Base-by-base conservation (phyloP, 2,113 vertebrate genomes). In the Siphamia tubifer region DNA sequence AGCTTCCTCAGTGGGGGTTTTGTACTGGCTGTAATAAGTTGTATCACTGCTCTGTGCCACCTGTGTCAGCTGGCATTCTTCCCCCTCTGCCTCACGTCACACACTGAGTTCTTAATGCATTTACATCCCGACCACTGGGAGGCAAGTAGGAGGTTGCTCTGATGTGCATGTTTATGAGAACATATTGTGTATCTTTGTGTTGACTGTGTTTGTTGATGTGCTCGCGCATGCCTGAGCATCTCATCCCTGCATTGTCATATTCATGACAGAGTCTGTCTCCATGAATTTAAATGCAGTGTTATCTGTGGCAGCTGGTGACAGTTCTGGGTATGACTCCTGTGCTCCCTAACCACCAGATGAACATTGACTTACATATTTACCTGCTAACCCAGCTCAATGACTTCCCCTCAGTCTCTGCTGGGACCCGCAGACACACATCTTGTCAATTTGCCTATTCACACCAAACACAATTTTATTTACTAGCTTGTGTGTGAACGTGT, bases 21-120 rank as follows among this genome's bases (percentile, higher is more conserved):
- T 55, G 57, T 83, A 76, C 84, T 78, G 75, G 67, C 77, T 79
- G 68, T 83, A 90, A 86, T 78, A 85, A 82, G 75, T 77, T 74
- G 54, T 81, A 74, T 87, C 69, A 79, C 35, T 71, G 79, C 68
- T 69, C 71, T 42, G 81, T 71, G 77, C 88, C 88, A 90, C 82
- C 82, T 86, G 81, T 84, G 81, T 89, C 80, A 79, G 78, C 75
- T 79, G 83, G 76, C 77, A 69, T 68, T 71, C 61, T 42, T 60
- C 62, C 57, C 43, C 55, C 42, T 60, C 65, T 52, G 53, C 68
- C 65, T 61, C 74, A 66, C 63, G 31, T 86, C 79, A 66, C 66
- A 77, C 82, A 79, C 76, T 78, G 69, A 83, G 73, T 56, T 47
- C 51, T 44, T 83, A 82, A 85, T 82, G 58, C 69, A 76, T 85